Evolutionary conservation across 30 jellyfish, hydroid and myxozoan species (phyloP), one percentile per base, ranked within the genome.

Genomic region (Rhopilema esculentum): DNA sequence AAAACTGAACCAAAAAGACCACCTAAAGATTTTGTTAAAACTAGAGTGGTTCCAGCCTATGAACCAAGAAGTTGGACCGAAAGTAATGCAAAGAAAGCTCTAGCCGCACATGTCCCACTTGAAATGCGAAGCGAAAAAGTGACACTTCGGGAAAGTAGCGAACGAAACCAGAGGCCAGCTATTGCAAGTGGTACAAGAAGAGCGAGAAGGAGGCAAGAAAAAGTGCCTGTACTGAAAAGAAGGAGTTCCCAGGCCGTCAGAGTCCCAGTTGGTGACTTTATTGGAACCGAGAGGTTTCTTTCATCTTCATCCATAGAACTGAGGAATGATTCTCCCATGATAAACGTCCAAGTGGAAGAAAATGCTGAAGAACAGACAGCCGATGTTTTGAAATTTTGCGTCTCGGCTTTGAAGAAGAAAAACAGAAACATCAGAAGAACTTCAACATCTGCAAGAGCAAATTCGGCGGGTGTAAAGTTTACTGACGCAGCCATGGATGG

Each of bases 361-460:
- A 33, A 33, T 1, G 25, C 69, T 1, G 88, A 73, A 29, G 61
- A 62, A 31, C 67, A 25, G 52, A 48, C 79, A 29, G 84, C 26
- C 1, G 69, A 82, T 27, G 26, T 85, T 16, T 19, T 85, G 79
- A 85, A 73, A 25, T 85, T 73, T 22, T 74, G 88, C 32, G 21
- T 65, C 6, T 85, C 94, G 4, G 88, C 94, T 22, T 74, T 85
- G 72, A 85, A 75, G 79, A 78, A 85, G 57, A 64, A 75, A 29
- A 79, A 63, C 16, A 65, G 28, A 61, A 22, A n/a, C 23, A 24
- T 27, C 6, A 66, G 51, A 9, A 77, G 88, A 27, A 77, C 49
- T 23, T 64, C 88, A 12, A 28, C 89, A n/a, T 25, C 63, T 0
- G 2, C 62, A 29, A 77, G 32, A 25, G 29, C 66, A 1, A 6